Base-by-base conservation (phyloP, 2,113 vertebrate species). In the Mystacornis crossleyi region DNA sequence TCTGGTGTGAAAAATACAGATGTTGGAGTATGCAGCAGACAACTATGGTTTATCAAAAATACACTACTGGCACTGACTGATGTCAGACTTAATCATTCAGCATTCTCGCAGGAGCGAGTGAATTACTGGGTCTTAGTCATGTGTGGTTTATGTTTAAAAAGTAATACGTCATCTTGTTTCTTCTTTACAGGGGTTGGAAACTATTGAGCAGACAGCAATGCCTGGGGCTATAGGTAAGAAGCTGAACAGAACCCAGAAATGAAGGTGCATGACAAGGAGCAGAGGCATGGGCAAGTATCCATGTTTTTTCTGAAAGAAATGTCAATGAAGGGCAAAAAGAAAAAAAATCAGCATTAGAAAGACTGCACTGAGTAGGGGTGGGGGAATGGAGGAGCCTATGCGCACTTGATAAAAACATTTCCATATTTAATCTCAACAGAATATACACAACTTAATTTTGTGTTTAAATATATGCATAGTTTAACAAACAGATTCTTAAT, bases 41-140 rank as follows among this genome's bases (percentile, higher is more conserved):
- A 97, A 97, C 79, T 86, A 86, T 79, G 96, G 97, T 97, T 98
- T 98, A 98, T 98, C 95, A 97, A 96, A 97, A 97, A 97, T 89
- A 95, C 66, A 98, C 91, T 87, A 88, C 93, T 97, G 95, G 93
- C 90, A 89, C 87, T 96, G 95, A 96, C 92, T 97, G 94, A 97
- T 97, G 95, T 96, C 96, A 94, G 89, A 92, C 93, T 95, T 93
- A 96, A 95, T 97, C 90, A 96, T 92, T 98, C 96, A 96, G 81
- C 81, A 92, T 88, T 89, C 80, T 90, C 95, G 97, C 47, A 4
- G 91, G 87, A 98, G 73, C 81, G 91, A 96, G 92, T 94, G 89
- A 97, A 97, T 96, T 94, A 91, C 81, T 97, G 83, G 93, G 80
- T 86, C 95, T 94, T 88, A 96, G 85, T 96, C 95, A 87, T 95